These are phyloP conservation scores for Gallinago jamesoni DNA, from an alignment of 2,113 vertebrate species.

Conservation along the genomic window DNA sequence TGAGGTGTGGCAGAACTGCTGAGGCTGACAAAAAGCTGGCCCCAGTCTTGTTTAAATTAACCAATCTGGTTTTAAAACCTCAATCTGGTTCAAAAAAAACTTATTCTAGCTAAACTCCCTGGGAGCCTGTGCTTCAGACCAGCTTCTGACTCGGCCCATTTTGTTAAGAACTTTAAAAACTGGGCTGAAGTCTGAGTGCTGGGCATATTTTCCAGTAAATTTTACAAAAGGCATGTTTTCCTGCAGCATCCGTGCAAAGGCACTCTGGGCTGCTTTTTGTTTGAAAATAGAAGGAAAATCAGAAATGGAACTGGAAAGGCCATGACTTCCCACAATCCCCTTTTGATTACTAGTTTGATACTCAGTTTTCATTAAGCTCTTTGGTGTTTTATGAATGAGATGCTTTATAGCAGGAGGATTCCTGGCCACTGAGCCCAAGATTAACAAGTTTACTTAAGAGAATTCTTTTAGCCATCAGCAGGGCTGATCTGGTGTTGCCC, in stretches of 20 bases:
- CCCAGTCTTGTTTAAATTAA: conserved; percentile 1
- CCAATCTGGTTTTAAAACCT: background rate
- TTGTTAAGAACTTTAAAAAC: background rate
- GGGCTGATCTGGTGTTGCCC: background rate
- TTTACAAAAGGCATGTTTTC: background rate
- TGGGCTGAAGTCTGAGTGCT: rapidly evolving
- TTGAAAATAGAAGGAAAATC: background rate
- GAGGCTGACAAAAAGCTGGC: conserved; percentile 9
- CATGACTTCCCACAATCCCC: background rate
- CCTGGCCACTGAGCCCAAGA: background rate
- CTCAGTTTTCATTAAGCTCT: background rate
- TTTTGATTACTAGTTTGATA: background rate
- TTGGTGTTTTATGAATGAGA: background rate
- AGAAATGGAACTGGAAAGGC: background rate
- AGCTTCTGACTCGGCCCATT: background rate
- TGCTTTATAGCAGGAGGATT: background rate
- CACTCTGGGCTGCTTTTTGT: background rate
- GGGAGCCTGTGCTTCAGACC: background rate
- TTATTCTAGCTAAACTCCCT: background rate
- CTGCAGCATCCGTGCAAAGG: rapidly evolving
- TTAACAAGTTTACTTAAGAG: background rate
- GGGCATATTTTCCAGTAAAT: background rate
- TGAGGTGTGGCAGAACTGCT: conserved; percentile 46
- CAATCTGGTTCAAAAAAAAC: background rate
- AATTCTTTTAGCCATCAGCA: background rate